A percentile compares a stretch with the other conserved stretches of the same genome.
phyloP scores from a whole-genome alignment of 2,113 vertebrate genomes.

The Notechis scutatus region DNA sequence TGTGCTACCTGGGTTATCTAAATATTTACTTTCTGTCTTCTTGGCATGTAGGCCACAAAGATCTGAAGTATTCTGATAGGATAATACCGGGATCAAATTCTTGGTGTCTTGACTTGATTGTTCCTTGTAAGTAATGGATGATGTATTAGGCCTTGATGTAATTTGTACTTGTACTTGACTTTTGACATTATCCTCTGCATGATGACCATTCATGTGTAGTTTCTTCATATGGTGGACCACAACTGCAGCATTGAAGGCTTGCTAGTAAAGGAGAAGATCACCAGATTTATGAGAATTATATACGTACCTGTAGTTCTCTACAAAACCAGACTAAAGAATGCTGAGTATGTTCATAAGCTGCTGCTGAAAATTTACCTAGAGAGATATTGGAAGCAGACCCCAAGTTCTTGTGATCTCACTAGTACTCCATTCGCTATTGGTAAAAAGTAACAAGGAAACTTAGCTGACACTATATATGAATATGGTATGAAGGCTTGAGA shows the following conservation, averaged over 20 bases:
- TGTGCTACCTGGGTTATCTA: slow-evolving; percentile 18
- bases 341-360: neutral
- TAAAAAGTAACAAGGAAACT: neutral
- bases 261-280: slow-evolving; percentile 65
- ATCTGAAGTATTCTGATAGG: neutral
- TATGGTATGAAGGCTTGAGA: neutral
- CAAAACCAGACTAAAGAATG: neutral
- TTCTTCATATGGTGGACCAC: slow-evolving; percentile 88
- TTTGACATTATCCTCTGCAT: slow-evolving; percentile 18
- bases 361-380: rapidly evolving
- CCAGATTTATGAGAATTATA: rapidly evolving
- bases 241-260: slow-evolving; percentile 83
- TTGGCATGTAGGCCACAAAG: neutral
- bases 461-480: neutral
- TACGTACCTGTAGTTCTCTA: neutral
- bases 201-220: slow-evolving; percentile 76
- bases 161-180: slow-evolving; percentile 45
- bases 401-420: neutral
- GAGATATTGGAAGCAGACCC: neutral
- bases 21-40: slow-evolving; percentile 11
- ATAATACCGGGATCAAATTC: rapidly evolving
- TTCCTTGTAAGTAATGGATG: neutral
- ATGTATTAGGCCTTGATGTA: slow-evolving; percentile 44
- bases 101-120: neutral
- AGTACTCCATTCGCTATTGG: neutral